Evolutionary conservation across 2,113 vertebrate species (phyloP), one percentile per base, ranked within the genome.

Genomic region (Cheilinus undulatus): DNA sequence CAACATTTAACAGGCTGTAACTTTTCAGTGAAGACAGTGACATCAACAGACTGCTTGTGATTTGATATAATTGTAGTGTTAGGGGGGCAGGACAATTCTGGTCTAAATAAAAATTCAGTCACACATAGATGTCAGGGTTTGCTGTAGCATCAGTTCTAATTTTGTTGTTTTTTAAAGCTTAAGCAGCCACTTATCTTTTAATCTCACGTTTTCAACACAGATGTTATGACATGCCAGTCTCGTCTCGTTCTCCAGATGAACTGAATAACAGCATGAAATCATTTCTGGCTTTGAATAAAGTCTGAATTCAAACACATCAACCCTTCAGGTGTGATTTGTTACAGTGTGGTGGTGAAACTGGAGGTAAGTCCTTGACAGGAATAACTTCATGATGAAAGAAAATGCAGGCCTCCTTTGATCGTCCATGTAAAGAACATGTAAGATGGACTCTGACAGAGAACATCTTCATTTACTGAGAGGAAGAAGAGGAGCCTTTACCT

Each of bases 351-450:
- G 43, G 50, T 63, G 85, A 70, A 83, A 78, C 49, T 28, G 24
- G 43, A 68, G 60, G 46, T 54, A 36, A 80, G 28, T 51, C 60
- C 51, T 50, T 14, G 22, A 6, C 40, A 42, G 40, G 40, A 13
- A 42, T 34, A 26, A 43, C 45, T 38, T 43, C 19, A 45, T 34
- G 42, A 76, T 80, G 84, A 76, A 78, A 80, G 32, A 69, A 24
- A 69, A 38, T 14, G 20, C 4, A n/a, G 68, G 22, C 64, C 28
- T 45, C 27, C 86, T 89, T 86, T 87, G 80, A 85, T 87, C 78
- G 26, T 42, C 1, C 22, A 60, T 67, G 67, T 71, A 70, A 72
- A 69, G 66, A 76, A 57, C 53, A 50, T 20, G 65, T 66, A 24
- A 12, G 57, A 61, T 51, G 58, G 71, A 66, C 28, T 1, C 34